These are phyloP conservation scores for Phrynosoma blainvillii DNA, from an alignment of 2,113 vertebrate species.

Conservation along the genomic window DNA sequence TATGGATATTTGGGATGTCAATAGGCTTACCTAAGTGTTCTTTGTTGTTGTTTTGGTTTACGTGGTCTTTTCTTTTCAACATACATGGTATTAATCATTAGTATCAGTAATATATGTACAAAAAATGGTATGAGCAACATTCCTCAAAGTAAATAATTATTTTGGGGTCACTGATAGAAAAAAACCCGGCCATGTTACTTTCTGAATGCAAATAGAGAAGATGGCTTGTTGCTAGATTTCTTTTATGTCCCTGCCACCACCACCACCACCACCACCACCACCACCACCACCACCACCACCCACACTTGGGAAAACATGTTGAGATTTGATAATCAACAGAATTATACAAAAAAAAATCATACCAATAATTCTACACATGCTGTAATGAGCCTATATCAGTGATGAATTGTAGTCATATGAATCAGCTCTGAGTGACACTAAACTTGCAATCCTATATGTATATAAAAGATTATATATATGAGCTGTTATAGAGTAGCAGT, in stretches of 20 bases:
- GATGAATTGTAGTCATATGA: background rate
- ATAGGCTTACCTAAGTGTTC: background rate
- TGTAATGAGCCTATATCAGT: too few species aligned
- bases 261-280: background rate
- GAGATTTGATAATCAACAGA: background rate
- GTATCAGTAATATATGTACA: background rate
- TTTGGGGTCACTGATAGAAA: background rate
- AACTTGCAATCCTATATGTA: too few species aligned
- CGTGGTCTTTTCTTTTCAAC: background rate
- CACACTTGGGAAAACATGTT: background rate
- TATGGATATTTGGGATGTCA: background rate
- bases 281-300: background rate
- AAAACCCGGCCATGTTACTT: background rate
- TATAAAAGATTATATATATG: too few species aligned
- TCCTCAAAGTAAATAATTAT: background rate
- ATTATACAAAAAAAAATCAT: too few species aligned
- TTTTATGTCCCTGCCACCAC: too few species aligned
- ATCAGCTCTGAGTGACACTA: too few species aligned
- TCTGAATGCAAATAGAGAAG: background rate
- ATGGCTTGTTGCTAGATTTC: background rate
- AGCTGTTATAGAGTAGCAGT: too few species aligned
- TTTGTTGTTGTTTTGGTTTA: background rate
- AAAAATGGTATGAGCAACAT: background rate
- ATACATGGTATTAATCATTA: background rate
- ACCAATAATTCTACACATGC: too few species aligned